Base-by-base conservation (phyloP, 2,888 invertebrate genomes). In the Apamea crenata region DNA sequence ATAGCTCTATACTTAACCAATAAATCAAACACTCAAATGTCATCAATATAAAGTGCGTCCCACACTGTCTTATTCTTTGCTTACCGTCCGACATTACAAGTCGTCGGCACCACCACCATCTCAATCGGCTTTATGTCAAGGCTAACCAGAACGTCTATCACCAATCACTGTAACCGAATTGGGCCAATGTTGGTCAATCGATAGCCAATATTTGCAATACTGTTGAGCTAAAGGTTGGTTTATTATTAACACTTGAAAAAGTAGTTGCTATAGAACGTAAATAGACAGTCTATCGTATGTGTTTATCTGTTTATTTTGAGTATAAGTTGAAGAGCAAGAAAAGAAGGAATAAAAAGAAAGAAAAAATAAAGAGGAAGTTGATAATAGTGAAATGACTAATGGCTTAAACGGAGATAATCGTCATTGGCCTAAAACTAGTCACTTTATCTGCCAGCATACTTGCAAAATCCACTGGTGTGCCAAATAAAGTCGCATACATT, bases 71-170 rank as follows among this genome's bases (percentile, higher is more conserved):
- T 53, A 70, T 77, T 66, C 25, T 71, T 44, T 83, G 74, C 83
- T 87, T 88, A 84, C 81, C 47, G 63, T 86, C 78, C 73, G 69
- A 79, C 81, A 89, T 78, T 78, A 78, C 47, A 74, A 80, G 69
- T 69, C 78, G 59, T 65, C 69, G 78, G 29, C 67, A 80, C 74
- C 75, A 74, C 73, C 75, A 80, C 50, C 72, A 61, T 63, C 59
- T 78, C 69, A 63, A 78, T 67, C 74, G 70, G 63, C 80, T 61
- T 74, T 80, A 83, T 88, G 89, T 89, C 88, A 89, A 88, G 88
- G 88, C 80, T 78, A 86, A 72, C 77, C 7, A 75, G 79, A 80
- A 44, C 65, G 44, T 84, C 75, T 78, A 80, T 77, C 74, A 81
- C 82, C 82, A 83, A 86, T 79, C 83, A 72, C 65, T 72, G 21